A percentile compares a stretch with the other conserved stretches of the same genome.
These are phyloP conservation scores for Archocentrus centrarchus DNA, from an alignment of 2,113 vertebrate genomes.

Conservation along the genomic window DNA sequence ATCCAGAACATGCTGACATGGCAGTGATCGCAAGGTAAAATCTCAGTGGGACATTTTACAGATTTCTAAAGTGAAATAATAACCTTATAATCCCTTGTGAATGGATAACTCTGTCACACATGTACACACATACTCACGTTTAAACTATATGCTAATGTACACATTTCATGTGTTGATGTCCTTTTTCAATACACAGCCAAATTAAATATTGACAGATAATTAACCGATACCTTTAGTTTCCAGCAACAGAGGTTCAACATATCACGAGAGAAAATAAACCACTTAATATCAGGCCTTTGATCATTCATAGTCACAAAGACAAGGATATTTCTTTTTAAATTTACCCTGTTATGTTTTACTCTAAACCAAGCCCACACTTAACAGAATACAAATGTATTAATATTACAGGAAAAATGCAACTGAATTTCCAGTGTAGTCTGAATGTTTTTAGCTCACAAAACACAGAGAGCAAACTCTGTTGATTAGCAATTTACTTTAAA, in stretches of 20 bases:
- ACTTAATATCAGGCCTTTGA: conserved; percentile 1
- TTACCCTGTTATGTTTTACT: not conserved
- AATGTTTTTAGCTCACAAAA: not conserved
- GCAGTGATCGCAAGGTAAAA: conserved; percentile 53
- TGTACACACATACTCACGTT: not conserved
- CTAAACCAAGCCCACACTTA: not conserved
- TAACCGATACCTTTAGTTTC: not conserved
- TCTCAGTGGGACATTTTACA: not conserved
- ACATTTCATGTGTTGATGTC: not conserved
- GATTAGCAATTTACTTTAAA: not conserved
- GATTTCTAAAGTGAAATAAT: not conserved
- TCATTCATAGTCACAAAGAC: not conserved
- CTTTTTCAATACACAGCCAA: not conserved
- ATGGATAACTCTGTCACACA: not conserved
- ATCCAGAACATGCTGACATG: conserved; percentile 15
- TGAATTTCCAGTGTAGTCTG: not conserved
- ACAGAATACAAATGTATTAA: not conserved
- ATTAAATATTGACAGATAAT: conserved; percentile 1
- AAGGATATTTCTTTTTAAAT: not conserved
- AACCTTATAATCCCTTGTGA: not conserved
- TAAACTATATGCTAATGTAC: not conserved
- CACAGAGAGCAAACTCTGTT: not conserved
- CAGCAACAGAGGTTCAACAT: not conserved
- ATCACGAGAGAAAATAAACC: not conserved
- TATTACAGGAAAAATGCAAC: not conserved